Evolutionary conservation across 2,113 vertebrate species (phyloP), one percentile per base, ranked within the genome.

Genomic region (Lophotis ruficrista): DNA sequence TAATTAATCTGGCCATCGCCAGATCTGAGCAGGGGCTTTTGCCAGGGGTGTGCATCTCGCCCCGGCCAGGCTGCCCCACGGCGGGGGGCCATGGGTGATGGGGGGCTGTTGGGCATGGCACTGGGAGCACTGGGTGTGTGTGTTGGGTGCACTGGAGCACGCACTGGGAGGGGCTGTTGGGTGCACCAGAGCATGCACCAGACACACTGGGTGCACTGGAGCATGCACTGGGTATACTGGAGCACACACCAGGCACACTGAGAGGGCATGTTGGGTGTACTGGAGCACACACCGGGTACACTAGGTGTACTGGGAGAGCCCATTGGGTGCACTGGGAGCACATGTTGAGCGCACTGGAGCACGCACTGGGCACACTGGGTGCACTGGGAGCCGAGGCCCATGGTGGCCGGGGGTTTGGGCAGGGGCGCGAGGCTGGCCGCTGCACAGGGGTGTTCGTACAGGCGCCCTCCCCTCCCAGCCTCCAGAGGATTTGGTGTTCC

Each of bases 31-130:
- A 22, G 38, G 51, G n/a, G 45, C 14, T 35, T 76, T 15, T n/a
- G n/a, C 30, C 1, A 2, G 28, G 14, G 28, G 17, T n/a, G n/a
- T n/a, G n/a, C n/a, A n/a, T 9, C 57, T 28, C 37, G 6, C 11
- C 37, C 47, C 24, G 4, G 37, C 31, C 37, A 5, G 27, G 6
- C 47, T 58, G 43, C 64, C 17, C 1, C 5, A 0, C 20, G 31
- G 25, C 43, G 9, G 0, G 2, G 41, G 79, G 17, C 43, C 62
- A 9, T 2, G 5, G 31, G 38, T 3, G 4, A 62, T 1, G 5
- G 27, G 43, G 53, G 31, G 53, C 54, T 57, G 45, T 35, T 20
- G 75, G n/a, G 57, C n/a, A 38, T 21, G 6, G n/a, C 14, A 14
- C 27, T 50, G 33, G 56, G 14, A 18, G 54, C 47, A 48, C 47